Evolutionary conservation across 2,113 vertebrate genomes (phyloP), one percentile per base, ranked within the genome.

Genomic region (Petrocephalus microphthalmus): DNA sequence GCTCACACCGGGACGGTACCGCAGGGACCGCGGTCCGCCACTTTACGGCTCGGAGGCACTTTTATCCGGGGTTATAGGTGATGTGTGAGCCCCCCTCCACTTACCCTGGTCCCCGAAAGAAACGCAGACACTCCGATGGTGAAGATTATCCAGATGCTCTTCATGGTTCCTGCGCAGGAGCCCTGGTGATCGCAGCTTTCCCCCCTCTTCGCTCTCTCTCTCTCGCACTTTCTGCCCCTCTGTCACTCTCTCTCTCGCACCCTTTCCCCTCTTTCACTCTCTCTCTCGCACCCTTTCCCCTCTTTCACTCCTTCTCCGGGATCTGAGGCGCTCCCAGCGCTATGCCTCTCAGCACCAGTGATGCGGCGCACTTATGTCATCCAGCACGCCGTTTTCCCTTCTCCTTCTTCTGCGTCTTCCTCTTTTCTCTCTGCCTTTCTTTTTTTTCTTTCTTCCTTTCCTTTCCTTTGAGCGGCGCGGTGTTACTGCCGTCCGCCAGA

Each of bases 91-190:
- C 33, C 33, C 19, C 74, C 74, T 37, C 33, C 37, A 91, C 96
- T 97, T 93, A 98, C 97, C 93, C 95, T 96, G 90, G 96, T 95
- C 82, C 95, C 95, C 86, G 97, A 94, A 89, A 95, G 94, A 84
- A 93, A 96, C 90, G 96, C 93, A 93, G 95, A 91, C 91, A 96
- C 94, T 88, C 93, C 95, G 92, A 97, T 91, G 90, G 95, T 92
- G 53, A 97, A 94, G 91, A 96, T 92, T 91, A 97, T 94, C 96
- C 97, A 95, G 93, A 95, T 92, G 92, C 91, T 96, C 95, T 92
- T 94, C 97, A 98, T 99, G 93, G 92, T 95, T 94, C 91, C 94
- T 92, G 88, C 19, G 51, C 88, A 92, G 0, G 88, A 90, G 85
- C 67, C 52, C 19, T 71, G 53, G 52, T 25, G 83, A 51, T 22